Evolutionary conservation across 1,140 invertebrate genomes (phyloP).

Genomic region (Procambarus clarkii): DNA sequence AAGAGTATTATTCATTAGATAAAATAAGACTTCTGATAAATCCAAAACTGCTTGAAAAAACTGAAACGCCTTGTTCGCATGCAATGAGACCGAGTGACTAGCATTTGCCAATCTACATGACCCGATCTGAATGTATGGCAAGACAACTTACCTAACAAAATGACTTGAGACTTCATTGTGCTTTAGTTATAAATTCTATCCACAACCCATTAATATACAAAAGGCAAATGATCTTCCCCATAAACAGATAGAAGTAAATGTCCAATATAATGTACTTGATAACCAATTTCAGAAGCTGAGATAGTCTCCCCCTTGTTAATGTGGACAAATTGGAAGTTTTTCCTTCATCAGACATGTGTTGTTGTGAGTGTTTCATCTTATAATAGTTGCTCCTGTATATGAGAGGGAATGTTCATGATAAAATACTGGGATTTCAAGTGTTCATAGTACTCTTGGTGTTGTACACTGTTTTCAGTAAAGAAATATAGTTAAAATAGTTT

Average conservation of each 20-base stretch:
- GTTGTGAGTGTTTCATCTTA: slow-evolving; percentile 8
- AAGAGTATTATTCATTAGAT: neutral
- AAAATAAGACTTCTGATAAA: neutral
- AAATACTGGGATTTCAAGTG: slow-evolving; percentile 37
- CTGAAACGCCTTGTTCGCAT: slow-evolving; percentile 5
- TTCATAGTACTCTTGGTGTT: slow-evolving; percentile 53
- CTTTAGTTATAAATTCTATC: neutral
- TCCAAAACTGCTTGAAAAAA: neutral
- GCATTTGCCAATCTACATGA: slow-evolving; percentile 2
- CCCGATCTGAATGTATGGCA: neutral
- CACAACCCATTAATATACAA: neutral
- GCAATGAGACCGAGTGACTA: slow-evolving; percentile 16
- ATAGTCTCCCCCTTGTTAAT: slow-evolving; percentile 8
- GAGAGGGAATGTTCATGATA: slow-evolving; percentile 35
- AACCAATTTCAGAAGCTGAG: neutral
- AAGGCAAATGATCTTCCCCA: neutral
- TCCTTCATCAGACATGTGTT: slow-evolving; percentile 1
- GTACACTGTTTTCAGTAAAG: slow-evolving; percentile 55
- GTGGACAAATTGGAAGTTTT: slow-evolving; percentile 8
- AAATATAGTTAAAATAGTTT: slow-evolving; percentile 34
- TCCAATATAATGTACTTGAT: neutral
- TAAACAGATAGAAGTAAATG: neutral
- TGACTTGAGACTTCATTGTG: slow-evolving; percentile 1
- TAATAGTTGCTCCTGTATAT: slow-evolving; percentile 41
- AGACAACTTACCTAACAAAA: neutral